phyloP scores from a whole-genome alignment of 2,888 invertebrate species.

The Clostera curtula region DNA sequence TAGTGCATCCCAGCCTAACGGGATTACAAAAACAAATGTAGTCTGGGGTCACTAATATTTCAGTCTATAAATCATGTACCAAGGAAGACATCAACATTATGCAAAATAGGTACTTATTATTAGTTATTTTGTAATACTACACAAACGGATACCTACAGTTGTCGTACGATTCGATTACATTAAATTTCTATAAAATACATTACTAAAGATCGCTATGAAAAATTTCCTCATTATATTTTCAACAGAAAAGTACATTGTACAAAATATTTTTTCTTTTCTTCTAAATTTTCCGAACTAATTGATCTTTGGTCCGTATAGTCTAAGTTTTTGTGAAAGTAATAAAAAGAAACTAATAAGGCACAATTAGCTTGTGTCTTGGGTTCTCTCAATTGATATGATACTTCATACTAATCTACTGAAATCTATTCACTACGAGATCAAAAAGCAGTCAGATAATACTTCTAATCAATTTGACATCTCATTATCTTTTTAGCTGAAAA shows the following conservation, averaged over 20 bases:
- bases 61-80: slow-evolving; percentile 52
- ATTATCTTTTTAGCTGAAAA: too few species aligned
- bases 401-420: slow-evolving; percentile 28
- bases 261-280: slow-evolving; percentile 59
- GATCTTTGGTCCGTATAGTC: slow-evolving; percentile 62
- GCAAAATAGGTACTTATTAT: slow-evolving; percentile 56
- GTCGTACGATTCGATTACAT: slow-evolving; percentile 35
- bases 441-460: too few species aligned
- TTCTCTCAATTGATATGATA: slow-evolving; percentile 58
- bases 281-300: slow-evolving; percentile 44
- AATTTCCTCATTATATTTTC: slow-evolving; percentile 30
- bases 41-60: slow-evolving; percentile 46
- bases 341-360: slow-evolving; percentile 58
- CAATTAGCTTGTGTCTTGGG: slow-evolving; percentile 59
- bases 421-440: slow-evolving; percentile 26
- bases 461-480: too few species aligned
- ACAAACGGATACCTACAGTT: slow-evolving; percentile 40
- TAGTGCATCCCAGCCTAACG: slow-evolving; percentile 68
- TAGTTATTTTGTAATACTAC: slow-evolving; percentile 64
- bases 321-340: slow-evolving; percentile 27
- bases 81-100: slow-evolving; percentile 55
- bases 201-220: slow-evolving; percentile 33
- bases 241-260: slow-evolving; percentile 59
- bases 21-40: slow-evolving; percentile 38
- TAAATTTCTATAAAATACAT: slow-evolving; percentile 45